Base-by-base conservation (phyloP, 1,140 invertebrate species). In the Acyrthosiphon pisum region DNA sequence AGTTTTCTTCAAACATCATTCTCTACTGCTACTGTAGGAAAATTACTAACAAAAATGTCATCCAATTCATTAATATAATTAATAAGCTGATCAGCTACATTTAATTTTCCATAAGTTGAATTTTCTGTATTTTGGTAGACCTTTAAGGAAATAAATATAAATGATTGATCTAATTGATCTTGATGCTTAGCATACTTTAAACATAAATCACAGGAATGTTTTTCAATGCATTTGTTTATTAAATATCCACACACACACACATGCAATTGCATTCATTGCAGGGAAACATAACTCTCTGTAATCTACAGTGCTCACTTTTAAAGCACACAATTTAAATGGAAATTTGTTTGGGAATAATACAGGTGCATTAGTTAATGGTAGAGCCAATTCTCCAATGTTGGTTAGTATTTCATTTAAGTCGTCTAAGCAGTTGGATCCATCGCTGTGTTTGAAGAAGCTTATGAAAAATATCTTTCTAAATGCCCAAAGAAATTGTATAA, bases 171-270 rank as follows among this genome's bases (percentile, higher is more conserved):
- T 48, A 87, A 30, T 30, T 48, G 20, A 9, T 87, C 23, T 48
- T 87, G 44, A 87, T 14, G 26, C 46, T 30, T 87, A 48, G 44
- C 44, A 87, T 48, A 87, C 26, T n/a, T 30, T 30, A 87, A 46
- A 48, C 86, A 87, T 11, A 30, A 48, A 30, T 50, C 86, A 48
- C 86, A 87, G 7, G 2, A 26, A 30, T 48, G 35, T 41, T 41
- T 83, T 83, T 83, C 76, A 35, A 83, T 35, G 18, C 81, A 83
- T 41, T 83, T 83, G 22, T 87, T 48, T 18, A 87, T n/a, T 9
- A 87, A n/a, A 48, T 87, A 87, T 1, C 86, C n/a, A n/a, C n/a
- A n/a, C 86, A 87, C 84, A 44, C 18, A 86, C 84, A 86, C 30
- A 48, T n/a, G 86, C 48, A 23, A 87, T 8, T 8, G 86, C 46